These are phyloP conservation scores for Luscinia megarhynchos DNA, from an alignment of 2,797 vertebrate genomes.

Conservation along the genomic window DNA sequence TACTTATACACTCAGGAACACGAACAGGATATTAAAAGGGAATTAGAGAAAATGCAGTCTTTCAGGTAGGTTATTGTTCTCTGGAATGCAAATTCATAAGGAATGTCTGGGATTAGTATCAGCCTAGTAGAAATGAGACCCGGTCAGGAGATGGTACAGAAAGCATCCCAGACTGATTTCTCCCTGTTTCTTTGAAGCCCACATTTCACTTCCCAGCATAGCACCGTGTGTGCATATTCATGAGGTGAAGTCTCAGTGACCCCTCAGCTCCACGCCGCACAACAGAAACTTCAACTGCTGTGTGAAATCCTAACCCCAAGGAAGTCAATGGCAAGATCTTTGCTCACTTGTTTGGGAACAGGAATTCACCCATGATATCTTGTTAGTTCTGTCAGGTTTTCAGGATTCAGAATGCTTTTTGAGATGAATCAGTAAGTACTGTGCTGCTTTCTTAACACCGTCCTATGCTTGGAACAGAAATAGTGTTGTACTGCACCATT, in stretches of 20 bases:
- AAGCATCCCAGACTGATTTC: not conserved
- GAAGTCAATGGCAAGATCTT: not conserved
- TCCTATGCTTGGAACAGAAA: conserved; percentile 16
- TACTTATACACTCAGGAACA: conserved; percentile 37
- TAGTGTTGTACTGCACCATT: not conserved
- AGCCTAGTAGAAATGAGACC: not conserved
- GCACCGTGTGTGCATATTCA: not conserved
- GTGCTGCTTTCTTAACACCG: not conserved
- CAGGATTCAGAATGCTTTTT: not conserved
- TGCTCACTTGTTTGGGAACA: not conserved
- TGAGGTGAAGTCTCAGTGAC: not conserved
- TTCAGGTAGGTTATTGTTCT: conserved; percentile 44
- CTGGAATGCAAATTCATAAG: conserved; percentile 29
- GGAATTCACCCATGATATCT: conserved; percentile 15
- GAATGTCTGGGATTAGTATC: conserved; percentile 15
- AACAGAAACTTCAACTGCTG: not conserved
- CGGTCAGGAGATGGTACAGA: not conserved
- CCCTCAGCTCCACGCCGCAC: not conserved
- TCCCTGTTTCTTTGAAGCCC: not conserved
- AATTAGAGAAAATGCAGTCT: conserved; percentile 35
- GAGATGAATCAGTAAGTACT: not conserved
- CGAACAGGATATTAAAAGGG: conserved; percentile 43
- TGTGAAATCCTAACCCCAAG: conserved; percentile 15
- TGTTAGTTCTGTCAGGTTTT: conserved; percentile 35
- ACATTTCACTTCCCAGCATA: not conserved